Evolutionary conservation across 2,113 vertebrate genomes (phyloP).

Genomic region (Bubo scandiacus): DNA sequence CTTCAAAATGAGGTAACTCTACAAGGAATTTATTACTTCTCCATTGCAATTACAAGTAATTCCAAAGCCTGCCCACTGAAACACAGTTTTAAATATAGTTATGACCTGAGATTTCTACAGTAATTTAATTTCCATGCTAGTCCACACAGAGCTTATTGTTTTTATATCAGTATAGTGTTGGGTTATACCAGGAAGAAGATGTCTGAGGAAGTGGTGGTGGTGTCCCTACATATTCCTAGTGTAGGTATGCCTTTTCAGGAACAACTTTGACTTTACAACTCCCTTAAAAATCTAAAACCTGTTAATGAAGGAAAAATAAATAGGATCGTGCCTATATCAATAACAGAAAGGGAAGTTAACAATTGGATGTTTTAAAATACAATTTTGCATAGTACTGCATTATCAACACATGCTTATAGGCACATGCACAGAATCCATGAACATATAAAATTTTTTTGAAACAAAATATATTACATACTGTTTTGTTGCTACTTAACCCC

Average conservation of each 20-base stretch:
- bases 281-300: background rate
- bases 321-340: background rate
- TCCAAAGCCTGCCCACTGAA: background rate
- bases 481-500: background rate
- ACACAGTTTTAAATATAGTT: background rate
- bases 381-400: background rate
- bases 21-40: background rate
- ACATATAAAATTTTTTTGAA: background rate
- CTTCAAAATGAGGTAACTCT: background rate
- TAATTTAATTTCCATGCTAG: background rate
- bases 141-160: background rate
- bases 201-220: background rate
- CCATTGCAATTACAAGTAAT: background rate
- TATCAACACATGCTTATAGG: background rate
- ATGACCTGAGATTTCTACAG: background rate
- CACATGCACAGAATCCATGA: background rate
- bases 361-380: background rate
- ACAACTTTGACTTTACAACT: background rate
- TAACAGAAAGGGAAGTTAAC: background rate
- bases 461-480: background rate
- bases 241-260: background rate
- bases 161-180: background rate
- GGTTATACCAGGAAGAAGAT: background rate
- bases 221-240: background rate
- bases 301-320: background rate